These are phyloP conservation scores for Rhopalosiphum padi DNA, from an alignment of 1,140 invertebrate genomes.

Conservation along the genomic window DNA sequence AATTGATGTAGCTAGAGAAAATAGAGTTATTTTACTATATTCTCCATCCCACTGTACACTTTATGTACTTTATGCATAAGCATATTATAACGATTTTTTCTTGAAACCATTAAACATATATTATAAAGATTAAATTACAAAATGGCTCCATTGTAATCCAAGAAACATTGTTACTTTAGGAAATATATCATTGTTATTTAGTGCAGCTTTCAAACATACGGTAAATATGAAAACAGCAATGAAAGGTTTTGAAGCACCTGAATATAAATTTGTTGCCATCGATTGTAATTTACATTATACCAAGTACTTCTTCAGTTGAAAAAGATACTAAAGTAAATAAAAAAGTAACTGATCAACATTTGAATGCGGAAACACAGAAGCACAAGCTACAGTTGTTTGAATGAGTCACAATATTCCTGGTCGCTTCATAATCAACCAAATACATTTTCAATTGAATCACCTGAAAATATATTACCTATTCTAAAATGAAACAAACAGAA, in stretches of 20 bases:
- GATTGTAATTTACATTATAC: slow-evolving; percentile 56
- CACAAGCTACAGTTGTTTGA: slow-evolving; percentile 5
- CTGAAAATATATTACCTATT: slow-evolving; percentile 28
- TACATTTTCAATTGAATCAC: slow-evolving; percentile 17
- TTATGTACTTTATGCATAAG: too few relatives aligned
- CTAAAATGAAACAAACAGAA: slow-evolving; percentile 15
- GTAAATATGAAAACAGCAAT: slow-evolving; percentile 28
- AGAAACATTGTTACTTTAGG: slow-evolving; percentile 60
- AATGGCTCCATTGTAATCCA: slow-evolving; percentile 58
- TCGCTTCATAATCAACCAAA: neutral
- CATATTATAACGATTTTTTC: slow-evolving; percentile 32
- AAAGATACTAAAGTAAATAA: neutral
- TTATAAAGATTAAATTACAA: slow-evolving; percentile 59
- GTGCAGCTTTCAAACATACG: neutral
- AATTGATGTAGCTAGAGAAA: slow-evolving; percentile 1
- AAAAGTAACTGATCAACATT: neutral
- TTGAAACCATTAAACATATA: slow-evolving; percentile 60
- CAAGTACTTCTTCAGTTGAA: neutral
- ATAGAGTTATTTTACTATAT: slow-evolving; percentile 62
- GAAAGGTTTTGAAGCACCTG: slow-evolving; percentile 52
- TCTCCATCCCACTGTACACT: slow-evolving; percentile 63
- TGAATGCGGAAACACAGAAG: neutral
- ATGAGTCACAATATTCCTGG: neutral
- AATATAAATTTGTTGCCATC: slow-evolving; percentile 55
- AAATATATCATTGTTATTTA: slow-evolving; percentile 45